Percentiles rank a stretch among this genome's conserved stretches.
Conservation (phyloP, 2,888 invertebrate species). For the Camponotus fellah region DNA sequence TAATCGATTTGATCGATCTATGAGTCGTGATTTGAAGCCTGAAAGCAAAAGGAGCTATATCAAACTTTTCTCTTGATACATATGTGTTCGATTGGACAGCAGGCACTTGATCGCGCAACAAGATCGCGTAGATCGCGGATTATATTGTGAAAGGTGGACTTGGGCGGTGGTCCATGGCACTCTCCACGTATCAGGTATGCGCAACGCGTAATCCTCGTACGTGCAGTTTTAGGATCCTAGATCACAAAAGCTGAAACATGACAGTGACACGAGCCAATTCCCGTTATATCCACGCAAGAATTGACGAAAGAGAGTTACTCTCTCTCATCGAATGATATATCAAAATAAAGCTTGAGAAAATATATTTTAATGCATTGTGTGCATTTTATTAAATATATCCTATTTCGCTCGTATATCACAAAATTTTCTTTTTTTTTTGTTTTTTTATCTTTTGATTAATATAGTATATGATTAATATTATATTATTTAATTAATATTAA, state of each 20-base stretch:
- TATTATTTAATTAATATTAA: no score
- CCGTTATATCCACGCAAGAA: constrained; percentile 57
- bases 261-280: constrained; percentile 58
- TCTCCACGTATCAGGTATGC: constrained; percentile 70
- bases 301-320: background rate
- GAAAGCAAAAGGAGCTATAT: background rate
- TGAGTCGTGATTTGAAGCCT: background rate
- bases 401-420: background rate
- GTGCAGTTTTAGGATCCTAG: constrained; percentile 65
- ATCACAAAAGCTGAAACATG: constrained; percentile 60
- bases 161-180: constrained; percentile 77
- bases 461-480: no score
- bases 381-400: constrained; percentile 27
- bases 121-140: constrained; percentile 62
- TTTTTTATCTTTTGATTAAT: background rate
- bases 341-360: background rate
- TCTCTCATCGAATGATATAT: background rate
- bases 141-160: constrained; percentile 77
- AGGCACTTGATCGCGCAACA: constrained; percentile 53
- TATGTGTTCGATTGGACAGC: constrained; percentile 19
- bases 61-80: constrained; percentile 11
- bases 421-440: background rate
- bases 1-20: background rate
- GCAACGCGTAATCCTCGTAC: constrained; percentile 63
- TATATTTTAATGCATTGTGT: background rate